Conservation (phyloP, 2,797 vertebrate species). For the Fundulus diaphanus region DNA sequence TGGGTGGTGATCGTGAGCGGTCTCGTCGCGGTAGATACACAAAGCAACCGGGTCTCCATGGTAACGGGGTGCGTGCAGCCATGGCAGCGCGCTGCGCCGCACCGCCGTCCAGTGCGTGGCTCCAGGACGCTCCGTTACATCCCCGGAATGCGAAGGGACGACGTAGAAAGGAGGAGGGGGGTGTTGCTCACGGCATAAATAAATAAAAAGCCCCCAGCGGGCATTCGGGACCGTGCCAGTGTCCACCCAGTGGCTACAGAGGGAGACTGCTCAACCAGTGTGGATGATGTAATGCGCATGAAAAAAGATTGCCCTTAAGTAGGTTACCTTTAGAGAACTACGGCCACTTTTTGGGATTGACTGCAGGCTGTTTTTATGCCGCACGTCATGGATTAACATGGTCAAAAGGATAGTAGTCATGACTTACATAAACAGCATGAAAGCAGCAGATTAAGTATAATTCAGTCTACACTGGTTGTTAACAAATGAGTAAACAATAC, state of each 20-base stretch:
- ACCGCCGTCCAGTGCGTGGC: conserved; percentile 23
- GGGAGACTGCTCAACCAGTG: conserved; percentile 3
- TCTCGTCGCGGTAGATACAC: conserved; percentile 10
- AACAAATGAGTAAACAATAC: background rate
- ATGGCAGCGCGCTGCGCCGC: conserved; percentile 66
- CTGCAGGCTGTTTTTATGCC: background rate
- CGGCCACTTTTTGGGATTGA: background rate
- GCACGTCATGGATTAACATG: background rate
- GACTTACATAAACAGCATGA: background rate
- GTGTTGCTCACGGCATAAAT: conserved; percentile 13
- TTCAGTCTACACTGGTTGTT: background rate
- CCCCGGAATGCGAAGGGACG: conserved; percentile 46
- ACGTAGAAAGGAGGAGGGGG: conserved; percentile 14
- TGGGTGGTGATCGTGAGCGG: background rate
- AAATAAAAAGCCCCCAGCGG: conserved; percentile 19
- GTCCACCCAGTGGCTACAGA: conserved; percentile 28
- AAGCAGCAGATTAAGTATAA: conserved; percentile 1
- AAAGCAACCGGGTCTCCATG: conserved; percentile 48
- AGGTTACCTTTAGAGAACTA: conserved; percentile 1
- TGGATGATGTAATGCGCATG: conserved; percentile 61
- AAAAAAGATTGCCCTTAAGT: background rate
- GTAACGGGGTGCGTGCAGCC: conserved; percentile 59
- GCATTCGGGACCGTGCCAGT: conserved; percentile 11
- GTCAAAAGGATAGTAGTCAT: background rate
- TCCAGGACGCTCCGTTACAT: conserved; percentile 41